Evolutionary conservation across 2,888 invertebrate genomes (phyloP), one percentile per base, ranked within the genome.

Genomic region (Melipona bicolor): DNA sequence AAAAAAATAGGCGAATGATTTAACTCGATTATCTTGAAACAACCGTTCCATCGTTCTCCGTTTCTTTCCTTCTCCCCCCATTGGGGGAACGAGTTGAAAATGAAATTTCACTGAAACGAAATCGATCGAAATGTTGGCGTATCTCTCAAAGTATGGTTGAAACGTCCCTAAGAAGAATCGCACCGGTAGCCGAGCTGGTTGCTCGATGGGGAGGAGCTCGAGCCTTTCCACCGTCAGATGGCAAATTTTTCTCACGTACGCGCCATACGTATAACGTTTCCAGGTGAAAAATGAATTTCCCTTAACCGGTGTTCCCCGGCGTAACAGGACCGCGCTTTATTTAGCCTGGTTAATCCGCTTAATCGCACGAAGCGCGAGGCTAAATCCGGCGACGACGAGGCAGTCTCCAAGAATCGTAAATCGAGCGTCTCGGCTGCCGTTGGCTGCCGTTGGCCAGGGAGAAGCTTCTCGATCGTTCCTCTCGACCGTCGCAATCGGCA

Each of bases 211-310:
- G 56, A 32, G n/a, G 59, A 32, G 32, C 4, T n/a, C 17, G 67
- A 67, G 32, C 61, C n/a, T 76, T 69, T 24, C 69, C 69, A 36
- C 24, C 36, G 24, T 21, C 2, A 24, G 32, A 59, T 81, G 71
- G 24, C 19, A 59, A 82, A 82, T 82, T 82, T 81, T 81, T 75
- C 82, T 82, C 82, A 82, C 82, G 82, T 82, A 56, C 79, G 24
- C 43, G 73, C 54, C 70, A 59, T 70, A 43, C 43, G 43, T 43
- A 71, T n/a, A 61, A 17, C 67, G 82, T 49, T 32, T 32, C 32
- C 59, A 59, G 67, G 54, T 82, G 82, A 83, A 67, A 83, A 83
- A 83, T 82, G 82, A 82, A 83, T 83, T 76, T 54, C 61, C 83
- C 70, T 81, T 61, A 79, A 82, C 67, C 76, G 43, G 82, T 83